Percentiles rank a stretch among this genome's conserved stretches.
Conservation (phyloP, 1,140 invertebrate genomes). For the Philopotamus ludificatus region DNA sequence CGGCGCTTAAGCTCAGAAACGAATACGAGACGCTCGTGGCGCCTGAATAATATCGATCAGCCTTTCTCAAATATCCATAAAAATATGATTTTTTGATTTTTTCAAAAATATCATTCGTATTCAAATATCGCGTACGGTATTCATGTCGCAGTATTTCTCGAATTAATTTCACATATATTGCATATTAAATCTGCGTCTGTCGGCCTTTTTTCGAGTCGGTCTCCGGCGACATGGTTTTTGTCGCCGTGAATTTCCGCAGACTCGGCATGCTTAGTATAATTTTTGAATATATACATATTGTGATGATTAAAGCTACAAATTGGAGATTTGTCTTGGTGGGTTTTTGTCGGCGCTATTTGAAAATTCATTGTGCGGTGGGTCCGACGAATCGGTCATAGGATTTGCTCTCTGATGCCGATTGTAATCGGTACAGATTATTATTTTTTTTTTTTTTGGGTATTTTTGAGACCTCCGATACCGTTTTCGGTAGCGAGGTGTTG, state of each 20-base stretch:
- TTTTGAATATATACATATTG: constrained; percentile 17
- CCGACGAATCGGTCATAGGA: not conserved
- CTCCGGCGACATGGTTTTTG: constrained; percentile 2
- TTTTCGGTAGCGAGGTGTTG: not conserved
- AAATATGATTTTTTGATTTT: not conserved
- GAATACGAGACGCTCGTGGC: constrained; percentile 10
- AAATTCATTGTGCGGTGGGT: constrained; percentile 6
- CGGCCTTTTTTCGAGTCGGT: constrained; percentile 7
- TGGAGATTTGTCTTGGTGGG: not conserved
- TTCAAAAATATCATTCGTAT: not conserved
- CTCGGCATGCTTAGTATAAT: not conserved
- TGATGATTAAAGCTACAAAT: constrained; percentile 20
- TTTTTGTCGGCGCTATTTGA: constrained; percentile 7
- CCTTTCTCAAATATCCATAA: constrained; percentile 1
- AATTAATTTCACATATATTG: constrained; percentile 19
- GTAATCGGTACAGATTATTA: no score
- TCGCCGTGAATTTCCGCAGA: constrained; percentile 15
- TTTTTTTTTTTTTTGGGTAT: no score
- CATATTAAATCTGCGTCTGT: constrained; percentile 1
- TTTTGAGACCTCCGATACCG: no score
- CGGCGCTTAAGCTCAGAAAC: constrained; percentile 16
- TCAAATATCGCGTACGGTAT: not conserved
- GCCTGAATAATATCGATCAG: constrained; percentile 16
- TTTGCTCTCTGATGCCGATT: not conserved
- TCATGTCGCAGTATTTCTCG: not conserved